Conservation (phyloP, 2,797 vertebrate species). For the Bryconaethiops microstoma region DNA sequence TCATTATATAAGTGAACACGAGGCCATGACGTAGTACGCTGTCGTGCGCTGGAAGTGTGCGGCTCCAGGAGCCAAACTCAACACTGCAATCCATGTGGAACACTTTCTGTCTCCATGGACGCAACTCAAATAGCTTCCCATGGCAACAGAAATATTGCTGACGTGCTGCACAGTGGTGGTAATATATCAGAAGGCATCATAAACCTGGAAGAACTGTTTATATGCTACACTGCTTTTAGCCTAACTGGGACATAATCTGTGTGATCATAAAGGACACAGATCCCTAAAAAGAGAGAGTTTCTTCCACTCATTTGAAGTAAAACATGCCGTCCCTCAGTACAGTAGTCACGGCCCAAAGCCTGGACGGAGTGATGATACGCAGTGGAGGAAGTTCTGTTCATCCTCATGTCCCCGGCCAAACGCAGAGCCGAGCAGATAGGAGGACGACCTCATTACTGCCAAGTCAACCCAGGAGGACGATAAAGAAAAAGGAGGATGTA, state of each 20-base stretch:
- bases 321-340: neutral
- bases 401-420: neutral
- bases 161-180: neutral
- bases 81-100: conserved; percentile 56
- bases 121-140: conserved; percentile 36
- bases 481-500: neutral
- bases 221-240: neutral
- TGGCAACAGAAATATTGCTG: neutral
- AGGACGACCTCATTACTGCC: neutral
- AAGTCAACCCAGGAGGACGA: neutral
- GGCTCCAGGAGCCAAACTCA: conserved; percentile 65
- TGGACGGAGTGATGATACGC: conserved; percentile 3
- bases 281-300: neutral
- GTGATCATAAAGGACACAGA: conserved; percentile 26
- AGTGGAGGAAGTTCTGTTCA: conserved; percentile 23
- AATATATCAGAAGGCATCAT: conserved; percentile 7
- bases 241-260: neutral
- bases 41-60: conserved; percentile 59
- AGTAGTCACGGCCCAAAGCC: neutral
- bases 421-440: neutral
- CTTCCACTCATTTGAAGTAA: neutral
- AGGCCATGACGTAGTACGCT: conserved; percentile 56
- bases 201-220: neutral
- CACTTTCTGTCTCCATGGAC: conserved; percentile 40
- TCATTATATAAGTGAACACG: conserved; percentile 69